Conservation (phyloP, 1,140 invertebrate genomes). For the Papilio machaon region DNA sequence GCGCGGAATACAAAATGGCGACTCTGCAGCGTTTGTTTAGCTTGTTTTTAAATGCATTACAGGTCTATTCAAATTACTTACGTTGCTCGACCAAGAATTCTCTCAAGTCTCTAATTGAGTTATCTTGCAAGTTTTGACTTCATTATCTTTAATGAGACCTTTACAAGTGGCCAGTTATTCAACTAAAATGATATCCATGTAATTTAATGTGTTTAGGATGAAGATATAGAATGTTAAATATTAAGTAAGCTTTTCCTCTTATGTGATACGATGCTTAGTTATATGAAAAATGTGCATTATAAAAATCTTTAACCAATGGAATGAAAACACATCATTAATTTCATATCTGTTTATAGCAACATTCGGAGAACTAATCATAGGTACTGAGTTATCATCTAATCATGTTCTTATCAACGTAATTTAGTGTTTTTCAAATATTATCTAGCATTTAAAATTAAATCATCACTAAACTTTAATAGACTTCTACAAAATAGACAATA, state of each 20-base stretch:
- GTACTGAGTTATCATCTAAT: not conserved
- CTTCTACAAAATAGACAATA: too few species aligned
- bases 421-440: not conserved
- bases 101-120: not conserved
- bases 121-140: constrained; percentile 7
- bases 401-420: not conserved
- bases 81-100: not conserved
- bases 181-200: not conserved
- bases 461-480: not conserved
- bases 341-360: not conserved
- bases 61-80: constrained; percentile 29
- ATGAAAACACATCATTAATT: not conserved
- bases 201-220: not conserved
- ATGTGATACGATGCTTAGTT: not conserved
- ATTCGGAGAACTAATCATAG: not conserved
- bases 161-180: not conserved
- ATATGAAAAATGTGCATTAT: not conserved
- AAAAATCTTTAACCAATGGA: too few species aligned
- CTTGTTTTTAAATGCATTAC: constrained; percentile 50
- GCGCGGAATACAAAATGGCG: constrained; percentile 59
- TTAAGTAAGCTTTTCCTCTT: not conserved
- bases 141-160: not conserved
- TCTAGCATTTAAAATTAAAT: not conserved
- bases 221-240: not conserved
- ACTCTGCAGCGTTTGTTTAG: constrained; percentile 44